Conservation (phyloP, 2,888 invertebrate species). For the Tillus elongatus region DNA sequence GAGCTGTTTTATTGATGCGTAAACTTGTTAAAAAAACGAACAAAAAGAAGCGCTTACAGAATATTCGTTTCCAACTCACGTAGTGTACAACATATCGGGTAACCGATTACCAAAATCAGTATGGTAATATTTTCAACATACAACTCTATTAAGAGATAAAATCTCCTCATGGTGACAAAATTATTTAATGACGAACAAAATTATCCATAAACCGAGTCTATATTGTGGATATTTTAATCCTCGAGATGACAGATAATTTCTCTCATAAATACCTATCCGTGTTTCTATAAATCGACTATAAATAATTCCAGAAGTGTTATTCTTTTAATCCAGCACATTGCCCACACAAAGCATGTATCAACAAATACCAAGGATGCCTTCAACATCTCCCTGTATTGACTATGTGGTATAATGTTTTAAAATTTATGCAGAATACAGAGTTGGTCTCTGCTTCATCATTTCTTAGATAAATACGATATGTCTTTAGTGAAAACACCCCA, state of each 20-base stretch:
- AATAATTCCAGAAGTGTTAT: background rate
- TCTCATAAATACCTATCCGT: background rate
- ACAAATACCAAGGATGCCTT: constrained; percentile 2
- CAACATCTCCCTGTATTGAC: background rate
- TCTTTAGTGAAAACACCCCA: constrained; percentile 27
- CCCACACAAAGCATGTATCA: background rate
- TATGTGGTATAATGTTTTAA: constrained; percentile 10
- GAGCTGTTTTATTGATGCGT: no score
- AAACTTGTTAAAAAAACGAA: no score
- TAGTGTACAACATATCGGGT: no score
- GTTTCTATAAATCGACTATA: background rate
- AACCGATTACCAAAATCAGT: no score
- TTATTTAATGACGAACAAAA: no score
- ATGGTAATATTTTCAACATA: no score
- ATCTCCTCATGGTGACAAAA: no score
- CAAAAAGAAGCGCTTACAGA: no score
- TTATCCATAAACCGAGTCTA: no score
- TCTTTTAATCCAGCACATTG: constrained; percentile 2
- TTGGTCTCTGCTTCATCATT: constrained; percentile 22
- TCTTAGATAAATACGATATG: constrained; percentile 32
- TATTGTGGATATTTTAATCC: no score
- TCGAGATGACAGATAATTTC: constrained; percentile 3
- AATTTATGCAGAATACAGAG: constrained; percentile 27
- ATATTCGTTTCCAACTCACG: no score
- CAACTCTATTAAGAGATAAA: no score